Evolutionary conservation across 2,888 invertebrate species (phyloP).

Genomic region (Lasioglossum leucozonium): DNA sequence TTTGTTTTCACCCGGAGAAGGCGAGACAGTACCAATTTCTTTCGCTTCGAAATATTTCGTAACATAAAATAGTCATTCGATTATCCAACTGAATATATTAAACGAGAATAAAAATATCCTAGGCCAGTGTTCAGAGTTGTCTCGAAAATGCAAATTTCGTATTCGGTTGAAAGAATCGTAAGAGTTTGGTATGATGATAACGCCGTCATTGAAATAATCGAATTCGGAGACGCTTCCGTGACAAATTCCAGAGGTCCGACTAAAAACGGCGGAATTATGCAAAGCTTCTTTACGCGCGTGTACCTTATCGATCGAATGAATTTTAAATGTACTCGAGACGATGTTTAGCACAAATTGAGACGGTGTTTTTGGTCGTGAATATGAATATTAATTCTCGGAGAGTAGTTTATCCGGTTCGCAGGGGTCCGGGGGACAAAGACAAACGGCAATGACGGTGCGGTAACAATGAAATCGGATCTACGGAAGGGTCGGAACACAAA

Average conservation of each 20-base stretch:
- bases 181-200: not conserved
- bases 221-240: not conserved
- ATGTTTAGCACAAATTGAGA: not conserved
- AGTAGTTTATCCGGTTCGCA: not conserved
- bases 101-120: not conserved
- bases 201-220: not conserved
- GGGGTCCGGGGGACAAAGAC: not conserved
- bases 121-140: not conserved
- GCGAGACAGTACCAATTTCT: not conserved
- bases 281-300: not conserved
- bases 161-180: not conserved
- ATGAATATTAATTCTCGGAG: not conserved
- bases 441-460: not conserved
- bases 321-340: not conserved
- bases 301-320: not conserved
- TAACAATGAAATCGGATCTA: slow-evolving; percentile 23
- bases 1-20: not conserved
- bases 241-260: not conserved
- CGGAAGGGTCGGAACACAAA: not conserved
- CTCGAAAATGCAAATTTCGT: no score
- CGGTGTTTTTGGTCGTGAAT: not conserved
- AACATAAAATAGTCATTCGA: not conserved
- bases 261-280: not conserved
- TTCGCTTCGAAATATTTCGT: no score
- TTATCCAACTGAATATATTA: not conserved